phyloP scores from a whole-genome alignment of 2,113 vertebrate genomes.

The Dromiciops gliroides region DNA sequence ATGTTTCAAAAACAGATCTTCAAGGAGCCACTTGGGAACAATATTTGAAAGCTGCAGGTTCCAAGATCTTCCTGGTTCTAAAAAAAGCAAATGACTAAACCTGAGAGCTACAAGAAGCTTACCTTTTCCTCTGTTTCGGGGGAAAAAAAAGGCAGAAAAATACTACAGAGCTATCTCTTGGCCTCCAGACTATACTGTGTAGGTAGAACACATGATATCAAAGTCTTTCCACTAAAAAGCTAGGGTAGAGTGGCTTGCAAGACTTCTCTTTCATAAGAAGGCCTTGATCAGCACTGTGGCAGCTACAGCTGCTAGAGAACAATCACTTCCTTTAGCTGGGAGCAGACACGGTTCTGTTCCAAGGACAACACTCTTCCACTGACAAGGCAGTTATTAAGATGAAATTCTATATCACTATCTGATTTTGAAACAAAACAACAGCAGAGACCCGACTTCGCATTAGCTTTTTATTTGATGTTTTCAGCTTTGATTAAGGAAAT shows the following conservation, averaged over 20 bases:
- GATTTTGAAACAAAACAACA: background rate
- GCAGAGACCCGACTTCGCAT: background rate
- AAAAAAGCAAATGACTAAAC: constrained; percentile 16
- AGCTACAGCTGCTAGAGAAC: background rate
- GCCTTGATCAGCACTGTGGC: background rate
- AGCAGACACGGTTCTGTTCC: background rate
- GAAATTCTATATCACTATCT: background rate
- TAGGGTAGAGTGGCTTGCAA: background rate
- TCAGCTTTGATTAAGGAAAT: background rate
- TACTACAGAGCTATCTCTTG: background rate
- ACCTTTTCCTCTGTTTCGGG: background rate
- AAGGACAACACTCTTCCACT: background rate
- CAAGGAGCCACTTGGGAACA: constrained; percentile 2
- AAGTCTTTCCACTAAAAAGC: background rate
- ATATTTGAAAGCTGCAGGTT: constrained; percentile 5
- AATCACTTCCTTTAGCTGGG: background rate
- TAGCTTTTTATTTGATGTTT: constrained; percentile 28
- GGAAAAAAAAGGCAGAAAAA: background rate
- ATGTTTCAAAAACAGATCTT: background rate
- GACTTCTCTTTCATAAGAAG: background rate
- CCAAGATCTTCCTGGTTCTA: background rate
- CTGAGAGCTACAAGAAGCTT: background rate
- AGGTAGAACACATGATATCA: background rate
- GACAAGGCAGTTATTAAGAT: background rate
- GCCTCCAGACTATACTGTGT: constrained; percentile 28